phyloP scores from a whole-genome alignment of 2,888 invertebrate species.

The Oeneis ivallda region DNA sequence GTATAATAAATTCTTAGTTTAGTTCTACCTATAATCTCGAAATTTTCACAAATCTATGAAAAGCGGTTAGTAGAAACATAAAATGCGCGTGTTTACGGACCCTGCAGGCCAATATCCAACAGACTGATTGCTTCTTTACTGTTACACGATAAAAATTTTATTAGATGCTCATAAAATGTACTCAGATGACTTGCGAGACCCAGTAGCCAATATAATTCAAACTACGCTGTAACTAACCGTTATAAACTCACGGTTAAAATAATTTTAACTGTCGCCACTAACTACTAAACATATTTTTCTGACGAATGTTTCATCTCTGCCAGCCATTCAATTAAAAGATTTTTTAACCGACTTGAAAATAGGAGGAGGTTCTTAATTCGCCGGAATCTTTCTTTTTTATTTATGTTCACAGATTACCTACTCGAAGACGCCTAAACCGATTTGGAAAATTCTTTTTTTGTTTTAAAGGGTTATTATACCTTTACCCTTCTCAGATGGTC shows the following conservation, averaged over 20 bases:
- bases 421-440: no score
- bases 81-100: slow-evolving; percentile 80
- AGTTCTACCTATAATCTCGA: not conserved
- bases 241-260: slow-evolving; percentile 58
- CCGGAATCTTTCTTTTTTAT: no score
- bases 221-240: slow-evolving; percentile 75
- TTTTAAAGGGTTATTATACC: no score
- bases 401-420: no score
- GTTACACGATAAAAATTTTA: slow-evolving; percentile 81
- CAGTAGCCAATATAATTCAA: slow-evolving; percentile 78
- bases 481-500: no score
- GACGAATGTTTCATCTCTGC: slow-evolving; percentile 1
- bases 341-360: no score
- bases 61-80: slow-evolving; percentile 68
- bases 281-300: slow-evolving; percentile 5
- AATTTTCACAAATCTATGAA: slow-evolving; percentile 50
- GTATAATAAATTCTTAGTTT: no score
- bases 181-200: slow-evolving; percentile 73
- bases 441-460: no score
- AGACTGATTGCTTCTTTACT: slow-evolving; percentile 82
- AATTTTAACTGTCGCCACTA: slow-evolving; percentile 41
- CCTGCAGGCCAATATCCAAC: slow-evolving; percentile 76
- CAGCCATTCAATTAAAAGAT: no score
- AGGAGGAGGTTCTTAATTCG: no score
- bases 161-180: slow-evolving; percentile 78